Evolutionary conservation across 2,888 invertebrate genomes (phyloP), one percentile per base, ranked within the genome.

Genomic region (Toxonevra muliebris): DNA sequence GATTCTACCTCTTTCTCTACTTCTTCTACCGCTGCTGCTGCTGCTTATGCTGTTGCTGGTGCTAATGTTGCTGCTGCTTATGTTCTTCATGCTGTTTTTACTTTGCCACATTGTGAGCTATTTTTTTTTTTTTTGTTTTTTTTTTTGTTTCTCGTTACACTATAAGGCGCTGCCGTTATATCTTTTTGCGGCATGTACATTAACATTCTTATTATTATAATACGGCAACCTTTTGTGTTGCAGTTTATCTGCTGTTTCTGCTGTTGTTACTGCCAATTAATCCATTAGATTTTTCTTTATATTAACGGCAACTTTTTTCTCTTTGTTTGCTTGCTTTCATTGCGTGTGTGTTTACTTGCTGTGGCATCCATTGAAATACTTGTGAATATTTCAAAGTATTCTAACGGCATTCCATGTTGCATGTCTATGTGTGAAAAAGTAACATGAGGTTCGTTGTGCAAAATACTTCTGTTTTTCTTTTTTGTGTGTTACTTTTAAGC

Each of bases 241-340:
- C 48, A n/a, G 48, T 15, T 48, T 48, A 15, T 48, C 48, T 48
- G 11, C 8, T n/a, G 41, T 65, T 65, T 45, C 7, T 48, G 54
- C 54, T 48, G 45, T 45, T 66, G 66, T 61, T 61, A 17, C 54
- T 62, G 53, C 17, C 62, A 54, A 54, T 62, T 61, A 50, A 50
- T 45, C 17, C 52, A 15, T 19, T 15, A 15, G n/a, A 7, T n/a
- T 15, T 13, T 57, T 52, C 50, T 30, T 19, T 62, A 12, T 20
- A n/a, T 40, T 20, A 15, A 15, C 20, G 53, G 5, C n/a, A 4
- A 41, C 20, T 43, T 13, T n/a, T 40, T 43, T 19, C 42, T 17
- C 42, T 15, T 41, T 13, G n/a, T 17, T 12, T 54, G 48, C 11
- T 48, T 12, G 48, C 11, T 13, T 15, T 11, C 15, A 13, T 15